Evolutionary conservation across 2,797 vertebrate species (phyloP).

Genomic region (Garrulus glandarius): DNA sequence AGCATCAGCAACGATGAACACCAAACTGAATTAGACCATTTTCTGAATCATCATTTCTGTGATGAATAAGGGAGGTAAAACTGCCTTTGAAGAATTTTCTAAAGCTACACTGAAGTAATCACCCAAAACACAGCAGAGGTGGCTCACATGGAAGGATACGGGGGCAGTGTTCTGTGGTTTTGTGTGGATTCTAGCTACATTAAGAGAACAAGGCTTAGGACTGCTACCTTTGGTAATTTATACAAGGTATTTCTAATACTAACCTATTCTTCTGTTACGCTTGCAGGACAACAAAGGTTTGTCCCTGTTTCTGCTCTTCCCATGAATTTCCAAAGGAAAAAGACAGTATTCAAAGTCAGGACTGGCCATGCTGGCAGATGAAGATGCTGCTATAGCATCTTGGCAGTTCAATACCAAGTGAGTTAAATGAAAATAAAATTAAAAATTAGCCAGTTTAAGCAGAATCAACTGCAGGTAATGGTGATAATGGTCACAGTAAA

Average conservation of each 20-base stretch:
- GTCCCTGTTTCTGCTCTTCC: neutral
- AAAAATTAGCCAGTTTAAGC: neutral
- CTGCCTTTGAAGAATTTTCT: neutral
- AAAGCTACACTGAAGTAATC: neutral
- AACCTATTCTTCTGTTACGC: neutral
- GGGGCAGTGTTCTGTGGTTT: neutral
- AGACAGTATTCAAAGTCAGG: neutral
- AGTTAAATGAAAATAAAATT: neutral
- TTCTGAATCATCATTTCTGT: neutral
- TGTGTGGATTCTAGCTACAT: neutral
- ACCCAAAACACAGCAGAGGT: neutral
- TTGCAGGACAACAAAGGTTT: neutral
- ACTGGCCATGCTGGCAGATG: neutral
- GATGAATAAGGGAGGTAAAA: neutral
- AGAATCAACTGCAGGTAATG: neutral
- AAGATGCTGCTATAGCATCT: neutral
- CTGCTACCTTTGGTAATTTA: neutral
- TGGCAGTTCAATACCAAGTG: neutral
- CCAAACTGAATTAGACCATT: fast-evolving
- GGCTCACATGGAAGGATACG: neutral
- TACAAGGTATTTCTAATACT: neutral
- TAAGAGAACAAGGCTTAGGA: neutral
- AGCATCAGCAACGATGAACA: neutral
- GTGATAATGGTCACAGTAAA: neutral
- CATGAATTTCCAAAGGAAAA: neutral